Base-by-base conservation (phyloP, 2,797 vertebrate species). In the Zalophus californianus region DNA sequence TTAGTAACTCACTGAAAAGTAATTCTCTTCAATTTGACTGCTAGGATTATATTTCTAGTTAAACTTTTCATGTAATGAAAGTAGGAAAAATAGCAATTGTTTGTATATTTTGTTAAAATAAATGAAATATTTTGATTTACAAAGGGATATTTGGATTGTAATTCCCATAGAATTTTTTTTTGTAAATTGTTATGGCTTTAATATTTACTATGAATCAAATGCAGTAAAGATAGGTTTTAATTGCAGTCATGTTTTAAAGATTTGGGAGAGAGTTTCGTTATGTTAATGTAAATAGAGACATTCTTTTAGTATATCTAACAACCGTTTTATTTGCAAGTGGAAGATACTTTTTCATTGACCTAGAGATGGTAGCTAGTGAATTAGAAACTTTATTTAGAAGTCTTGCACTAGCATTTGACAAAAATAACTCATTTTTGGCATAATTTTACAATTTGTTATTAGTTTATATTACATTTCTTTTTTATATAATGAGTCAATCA, bases 1-100 rank as follows among this genome's bases (percentile, higher is more conserved):
- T 91, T 94, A 62, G 77, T 79, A 73, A 64, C 23, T 32, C 73
- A 54, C 79, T 52, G 41, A 72, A 96, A 91, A 86, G 35, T 83
- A 85, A 29, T 91, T 96, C 21, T 86, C 35, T 94, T 97, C 29
- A 78, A n/a, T 90, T 86, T 96, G 41, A 80, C 70, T 86, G 13
- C 87, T 94, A 77, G 58, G 35, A 60, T 85, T 91, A 21, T 82
- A 62, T 92, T 70, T 90, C 56, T 50, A 58, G 4, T 87, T 52
- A 97, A 88, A 94, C 4, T 73, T 93, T 8, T 73, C 8, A 35
- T 68, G 58, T 80, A 56, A 62, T 75, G 70, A 52, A 87, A 93
- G 54, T 48, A 66, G n/a, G 10, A 23, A 44, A 85, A 82, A 41
- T 52, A 72, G 86, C 80, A 87, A n/a, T 44, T 32, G 77, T 73